A percentile compares a stretch with the other conserved stretches of the same genome.
Conservation (phyloP, 2,797 vertebrate genomes). For the Hirundo rustica region DNA sequence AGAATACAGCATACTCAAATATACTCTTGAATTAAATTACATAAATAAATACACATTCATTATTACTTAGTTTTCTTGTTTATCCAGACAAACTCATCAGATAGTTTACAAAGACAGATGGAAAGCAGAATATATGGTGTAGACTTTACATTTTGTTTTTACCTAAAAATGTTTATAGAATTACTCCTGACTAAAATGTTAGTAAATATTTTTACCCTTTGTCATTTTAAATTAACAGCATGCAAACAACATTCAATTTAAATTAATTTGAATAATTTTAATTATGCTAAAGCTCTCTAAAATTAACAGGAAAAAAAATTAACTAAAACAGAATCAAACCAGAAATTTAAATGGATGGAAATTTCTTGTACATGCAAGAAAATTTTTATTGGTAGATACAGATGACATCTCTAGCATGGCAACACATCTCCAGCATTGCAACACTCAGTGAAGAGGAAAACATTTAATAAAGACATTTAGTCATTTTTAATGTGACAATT, state of each 20-base stretch:
- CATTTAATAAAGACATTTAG: not conserved
- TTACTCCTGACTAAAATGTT: not conserved
- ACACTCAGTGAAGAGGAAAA: not conserved
- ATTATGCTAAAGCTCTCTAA: not conserved
- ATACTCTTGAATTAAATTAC: not conserved
- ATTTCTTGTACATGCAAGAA: not conserved
- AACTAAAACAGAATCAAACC: not conserved
- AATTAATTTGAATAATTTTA: not conserved
- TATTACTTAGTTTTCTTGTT: not conserved
- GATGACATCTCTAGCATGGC: not conserved
- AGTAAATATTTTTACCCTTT: not conserved
- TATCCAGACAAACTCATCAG: not conserved
- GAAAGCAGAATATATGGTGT: not conserved
- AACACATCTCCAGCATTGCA: not conserved
- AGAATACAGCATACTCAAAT: not conserved
- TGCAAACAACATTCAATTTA: not conserved
- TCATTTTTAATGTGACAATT: not conserved
- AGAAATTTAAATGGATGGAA: not conserved
- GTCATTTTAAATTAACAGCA: not conserved
- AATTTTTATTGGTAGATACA: not conserved
- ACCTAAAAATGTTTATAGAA: not conserved
- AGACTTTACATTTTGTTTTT: not conserved
- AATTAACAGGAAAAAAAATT: not conserved
- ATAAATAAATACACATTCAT: not conserved
- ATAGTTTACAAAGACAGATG: not conserved